phyloP scores from a whole-genome alignment of 2,113 vertebrate species.

The Platysteira castanea region DNA sequence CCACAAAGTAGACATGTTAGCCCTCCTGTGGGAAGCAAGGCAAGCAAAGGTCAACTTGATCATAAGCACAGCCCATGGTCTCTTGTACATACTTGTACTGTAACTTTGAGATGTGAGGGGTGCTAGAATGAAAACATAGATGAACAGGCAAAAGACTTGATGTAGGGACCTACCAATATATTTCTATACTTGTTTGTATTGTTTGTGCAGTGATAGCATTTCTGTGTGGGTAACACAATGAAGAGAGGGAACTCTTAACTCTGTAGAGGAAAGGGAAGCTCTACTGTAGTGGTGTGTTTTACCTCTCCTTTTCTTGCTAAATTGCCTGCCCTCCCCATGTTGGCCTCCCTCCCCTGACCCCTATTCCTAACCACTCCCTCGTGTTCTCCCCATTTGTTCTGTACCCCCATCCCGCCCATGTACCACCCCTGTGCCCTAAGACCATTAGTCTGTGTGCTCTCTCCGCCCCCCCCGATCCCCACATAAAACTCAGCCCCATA shows the following conservation, averaged over 20 bases:
- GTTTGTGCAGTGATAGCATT: neutral
- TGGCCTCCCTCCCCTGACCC: too few relatives aligned
- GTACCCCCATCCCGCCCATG: too few relatives aligned
- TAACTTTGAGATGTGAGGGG: neutral
- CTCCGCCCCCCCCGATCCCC: too few relatives aligned
- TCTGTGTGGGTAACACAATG: neutral
- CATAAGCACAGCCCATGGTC: neutral
- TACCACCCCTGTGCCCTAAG: too few relatives aligned
- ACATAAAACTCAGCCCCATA: too few relatives aligned
- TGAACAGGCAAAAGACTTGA: neutral
- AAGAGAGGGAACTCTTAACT: neutral
- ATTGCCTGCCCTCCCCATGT: too few relatives aligned
- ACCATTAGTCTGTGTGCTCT: too few relatives aligned
- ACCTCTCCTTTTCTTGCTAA: too few relatives aligned
- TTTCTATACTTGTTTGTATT: neutral
- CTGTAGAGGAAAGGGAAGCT: neutral
- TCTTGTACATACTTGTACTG: neutral
- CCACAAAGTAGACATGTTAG: fast-evolving
- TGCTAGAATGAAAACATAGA: neutral
- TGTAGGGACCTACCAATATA: neutral
- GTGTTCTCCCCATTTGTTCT: too few relatives aligned
- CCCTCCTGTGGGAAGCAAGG: neutral
- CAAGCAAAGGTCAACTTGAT: neutral
- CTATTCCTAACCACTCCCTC: too few relatives aligned
- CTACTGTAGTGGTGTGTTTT: too few relatives aligned